Conservation (phyloP, 2,888 invertebrate species). For the Clitarchus hookeri region DNA sequence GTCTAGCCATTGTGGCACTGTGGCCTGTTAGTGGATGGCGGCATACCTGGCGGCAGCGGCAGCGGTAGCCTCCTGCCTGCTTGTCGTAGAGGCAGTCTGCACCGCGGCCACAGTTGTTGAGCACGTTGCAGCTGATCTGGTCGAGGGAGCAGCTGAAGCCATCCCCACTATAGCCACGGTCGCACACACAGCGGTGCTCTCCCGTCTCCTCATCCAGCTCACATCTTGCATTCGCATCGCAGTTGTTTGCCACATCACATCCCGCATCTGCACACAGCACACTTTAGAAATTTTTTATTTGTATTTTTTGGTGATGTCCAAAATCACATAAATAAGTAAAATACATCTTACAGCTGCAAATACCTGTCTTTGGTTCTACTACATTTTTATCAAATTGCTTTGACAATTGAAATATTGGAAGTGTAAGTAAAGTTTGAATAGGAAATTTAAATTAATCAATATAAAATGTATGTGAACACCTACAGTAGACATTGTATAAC, state of each 20-base stretch:
- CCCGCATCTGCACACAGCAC: background rate
- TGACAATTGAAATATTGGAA: no score
- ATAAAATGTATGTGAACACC: no score
- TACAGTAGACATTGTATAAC: no score
- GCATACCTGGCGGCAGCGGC: slow-evolving; percentile 51
- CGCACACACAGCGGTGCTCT: slow-evolving; percentile 76
- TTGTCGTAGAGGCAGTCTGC: slow-evolving; percentile 69
- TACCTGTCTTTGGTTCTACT: no score
- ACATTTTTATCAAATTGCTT: no score
- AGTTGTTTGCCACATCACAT: slow-evolving; percentile 57
- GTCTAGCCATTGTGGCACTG: no score
- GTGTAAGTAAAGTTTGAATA: no score
- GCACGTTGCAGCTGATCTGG: slow-evolving; percentile 70
- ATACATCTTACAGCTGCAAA: background rate
- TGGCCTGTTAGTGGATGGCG: no score
- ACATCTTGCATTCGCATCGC: slow-evolving; percentile 62
- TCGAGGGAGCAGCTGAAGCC: slow-evolving; percentile 63
- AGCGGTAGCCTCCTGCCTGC: slow-evolving; percentile 50
- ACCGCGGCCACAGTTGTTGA: slow-evolving; percentile 73
- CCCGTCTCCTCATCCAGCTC: slow-evolving; percentile 61
- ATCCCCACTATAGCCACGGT: slow-evolving; percentile 63
- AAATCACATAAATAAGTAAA: slow-evolving; percentile 25
- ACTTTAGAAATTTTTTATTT: background rate
- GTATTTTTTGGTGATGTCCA: background rate
- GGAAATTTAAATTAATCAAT: no score